Base-by-base conservation (phyloP, 2,113 vertebrate species). In the Odontesthes bonariensis region DNA sequence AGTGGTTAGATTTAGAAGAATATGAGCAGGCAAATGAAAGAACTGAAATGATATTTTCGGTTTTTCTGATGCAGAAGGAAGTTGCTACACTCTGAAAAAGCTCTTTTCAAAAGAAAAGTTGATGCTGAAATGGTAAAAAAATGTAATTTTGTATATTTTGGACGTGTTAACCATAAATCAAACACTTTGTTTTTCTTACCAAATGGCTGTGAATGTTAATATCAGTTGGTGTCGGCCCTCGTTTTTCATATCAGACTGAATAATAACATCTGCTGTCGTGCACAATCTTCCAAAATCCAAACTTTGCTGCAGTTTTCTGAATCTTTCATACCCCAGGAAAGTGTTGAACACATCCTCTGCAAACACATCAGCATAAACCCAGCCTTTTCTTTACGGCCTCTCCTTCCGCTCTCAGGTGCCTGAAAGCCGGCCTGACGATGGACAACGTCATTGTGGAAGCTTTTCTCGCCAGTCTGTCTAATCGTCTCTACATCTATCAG, bases 401-500 rank as follows among this genome's bases (percentile, higher is more conserved):
- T 69, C 23, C 44, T 7, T 75, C 69, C 0, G 35, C 74, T 19
- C 8, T 46, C 83, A 99, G 98, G 90, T 97, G 97, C 88, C 89
- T 99, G 89, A 99, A 99, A 85, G 96, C 97, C 11, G 98, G 98
- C 0, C 87, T 97, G 79, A 97, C 95, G 0, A 96, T 97, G 89
- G 98, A 99, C 35, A 94, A 95, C 0, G 97, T 99, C 77, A 98
- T 98, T 0, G 97, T 99, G 16, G 97, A 99, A 78, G 98, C 98
- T 20, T 99, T 99, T 86, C 94, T 99, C 16, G 97, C 98, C 82
- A 98, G 97, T 81, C 92, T 99, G 33, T 99, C 98, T 8, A 99
- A 99, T 86, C 96, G 98, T 46, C 96, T 99, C 56, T 99, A 99
- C 89, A 99, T 98, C 90, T 98, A 97, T 4, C 98, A 99, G 82